Conservation (phyloP, 2,797 vertebrate species). For the Cirrhinus mrigala region DNA sequence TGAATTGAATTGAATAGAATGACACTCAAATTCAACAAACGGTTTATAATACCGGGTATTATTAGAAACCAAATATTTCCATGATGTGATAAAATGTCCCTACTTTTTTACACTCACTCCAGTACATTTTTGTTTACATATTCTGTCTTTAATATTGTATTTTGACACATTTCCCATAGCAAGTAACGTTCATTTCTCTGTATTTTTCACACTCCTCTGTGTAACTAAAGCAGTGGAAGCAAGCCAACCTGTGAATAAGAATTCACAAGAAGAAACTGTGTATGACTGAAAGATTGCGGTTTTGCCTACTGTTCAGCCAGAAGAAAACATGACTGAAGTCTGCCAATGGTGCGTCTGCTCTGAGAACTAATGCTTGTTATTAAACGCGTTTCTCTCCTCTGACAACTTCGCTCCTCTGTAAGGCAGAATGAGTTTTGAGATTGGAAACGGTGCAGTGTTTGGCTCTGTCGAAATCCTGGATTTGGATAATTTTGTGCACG, state of each 20-base stretch:
- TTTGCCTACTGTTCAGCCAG: neutral
- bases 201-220: neutral
- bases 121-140: neutral
- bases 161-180: neutral
- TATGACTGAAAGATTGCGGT: slow-evolving; percentile 7
- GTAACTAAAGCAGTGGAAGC: neutral
- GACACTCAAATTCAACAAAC: too few species aligned
- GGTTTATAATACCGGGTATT: too few species aligned
- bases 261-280: neutral
- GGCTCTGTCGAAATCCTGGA: slow-evolving; percentile 27
- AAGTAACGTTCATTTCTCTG: neutral
- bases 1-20: too few species aligned
- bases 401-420: slow-evolving; percentile 11
- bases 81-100: too few species aligned
- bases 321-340: slow-evolving; percentile 14
- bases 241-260: slow-evolving; percentile 1
- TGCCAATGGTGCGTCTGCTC: neutral
- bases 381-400: slow-evolving; percentile 15
- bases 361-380: slow-evolving; percentile 14
- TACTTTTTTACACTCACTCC: neutral
- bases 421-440: slow-evolving; percentile 30
- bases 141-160: neutral
- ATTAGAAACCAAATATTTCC: too few species aligned
- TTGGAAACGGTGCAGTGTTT: slow-evolving; percentile 15
- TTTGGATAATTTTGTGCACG: slow-evolving; percentile 28